A percentile compares a stretch with the other conserved stretches of the same genome.
phyloP scores from a whole-genome alignment of 2,888 invertebrate species.

The Hoplodrina blanda region DNA sequence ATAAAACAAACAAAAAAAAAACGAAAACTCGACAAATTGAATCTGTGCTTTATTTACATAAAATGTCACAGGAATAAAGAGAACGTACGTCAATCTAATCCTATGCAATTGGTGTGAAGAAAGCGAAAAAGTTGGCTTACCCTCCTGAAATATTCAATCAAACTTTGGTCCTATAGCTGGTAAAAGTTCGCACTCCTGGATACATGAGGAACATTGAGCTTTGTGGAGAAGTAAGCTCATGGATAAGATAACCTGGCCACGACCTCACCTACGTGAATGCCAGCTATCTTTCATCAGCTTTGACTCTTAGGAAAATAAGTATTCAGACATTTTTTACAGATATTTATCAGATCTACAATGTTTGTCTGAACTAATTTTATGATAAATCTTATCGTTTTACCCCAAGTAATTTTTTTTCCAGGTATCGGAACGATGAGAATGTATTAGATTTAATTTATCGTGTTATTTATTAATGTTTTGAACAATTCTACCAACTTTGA shows the following conservation, averaged over 20 bases:
- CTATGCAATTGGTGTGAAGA: slow-evolving; percentile 67
- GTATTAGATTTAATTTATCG: no score
- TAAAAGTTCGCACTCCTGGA: slow-evolving; percentile 67
- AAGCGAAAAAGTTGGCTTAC: slow-evolving; percentile 73
- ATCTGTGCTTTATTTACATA: slow-evolving; percentile 50
- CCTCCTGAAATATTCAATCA: slow-evolving; percentile 81
- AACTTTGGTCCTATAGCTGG: slow-evolving; percentile 75
- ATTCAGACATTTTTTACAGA: no score
- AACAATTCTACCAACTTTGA: no score
- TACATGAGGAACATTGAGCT: slow-evolving; percentile 49
- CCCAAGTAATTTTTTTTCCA: no score
- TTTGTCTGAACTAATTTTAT: no score
- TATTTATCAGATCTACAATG: no score
- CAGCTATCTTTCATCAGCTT: no score
- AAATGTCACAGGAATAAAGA: slow-evolving; percentile 38
- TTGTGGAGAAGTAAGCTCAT: not conserved
- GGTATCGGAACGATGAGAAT: no score
- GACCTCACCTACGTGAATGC: no score
- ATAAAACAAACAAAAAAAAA: slow-evolving; percentile 11
- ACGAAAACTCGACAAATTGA: slow-evolving; percentile 43
- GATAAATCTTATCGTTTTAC: no score
- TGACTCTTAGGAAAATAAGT: no score
- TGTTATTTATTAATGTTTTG: no score
- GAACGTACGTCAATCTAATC: slow-evolving; percentile 65
- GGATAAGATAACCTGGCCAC: slow-evolving; percentile 26